phyloP scores from a whole-genome alignment of 30 jellyfish, hydroid and myxozoan genomes.

The Nemopilema nomurai region DNA sequence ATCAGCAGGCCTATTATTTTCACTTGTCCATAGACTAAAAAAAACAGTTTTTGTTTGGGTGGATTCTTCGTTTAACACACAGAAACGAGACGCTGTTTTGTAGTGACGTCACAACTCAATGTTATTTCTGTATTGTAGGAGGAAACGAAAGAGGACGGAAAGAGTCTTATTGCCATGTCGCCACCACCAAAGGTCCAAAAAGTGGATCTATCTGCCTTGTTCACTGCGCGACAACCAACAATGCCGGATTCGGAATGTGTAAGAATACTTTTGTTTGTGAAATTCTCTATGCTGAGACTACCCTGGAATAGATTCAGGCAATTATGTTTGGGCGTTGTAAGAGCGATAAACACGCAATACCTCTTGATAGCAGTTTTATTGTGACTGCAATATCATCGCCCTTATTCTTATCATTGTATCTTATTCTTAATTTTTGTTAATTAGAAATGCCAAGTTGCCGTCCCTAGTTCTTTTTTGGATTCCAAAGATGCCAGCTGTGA shows the following conservation, averaged over 20 bases:
- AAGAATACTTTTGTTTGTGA: too few species aligned
- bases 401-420: too few species aligned
- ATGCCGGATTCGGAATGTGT: conserved; percentile 97
- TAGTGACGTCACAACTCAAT: not conserved
- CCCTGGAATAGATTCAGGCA: not conserved
- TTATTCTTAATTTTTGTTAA: too few species aligned
- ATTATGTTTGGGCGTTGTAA: not conserved
- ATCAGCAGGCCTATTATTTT: not conserved
- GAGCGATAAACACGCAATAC: too few species aligned
- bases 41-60: not conserved
- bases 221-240: conserved; percentile 96
- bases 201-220: conserved; percentile 96
- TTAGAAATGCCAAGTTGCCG: too few species aligned
- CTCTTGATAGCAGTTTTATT: too few species aligned
- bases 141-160: conserved; percentile 57
- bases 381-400: too few species aligned
- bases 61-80: too few species aligned
- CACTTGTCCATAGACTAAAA: not conserved
- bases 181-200: conserved; percentile 99
- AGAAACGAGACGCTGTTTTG: not conserved
- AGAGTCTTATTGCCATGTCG: conserved; percentile 69
- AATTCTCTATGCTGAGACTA: not conserved
- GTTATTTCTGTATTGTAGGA: conserved; percentile 26
- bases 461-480: too few species aligned
- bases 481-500: too few species aligned